Conservation (phyloP, 2,888 invertebrate genomes). For the Scaptomyza cyrtandrae region DNA sequence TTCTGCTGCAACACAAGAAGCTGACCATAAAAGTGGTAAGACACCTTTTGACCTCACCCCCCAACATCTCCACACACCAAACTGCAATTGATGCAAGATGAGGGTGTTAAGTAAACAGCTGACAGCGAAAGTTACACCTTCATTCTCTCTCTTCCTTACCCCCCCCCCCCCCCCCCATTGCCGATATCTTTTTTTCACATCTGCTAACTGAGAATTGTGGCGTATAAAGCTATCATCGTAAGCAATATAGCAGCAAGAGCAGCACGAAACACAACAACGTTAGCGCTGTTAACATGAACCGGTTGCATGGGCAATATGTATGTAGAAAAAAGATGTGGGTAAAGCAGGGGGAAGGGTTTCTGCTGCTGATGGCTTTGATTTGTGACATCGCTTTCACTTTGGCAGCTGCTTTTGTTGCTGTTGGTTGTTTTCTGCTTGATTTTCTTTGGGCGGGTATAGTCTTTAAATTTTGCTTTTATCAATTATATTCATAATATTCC, state of each 20-base stretch:
- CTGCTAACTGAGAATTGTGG: slow-evolving; percentile 45
- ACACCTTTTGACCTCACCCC: slow-evolving; percentile 7
- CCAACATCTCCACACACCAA: neutral
- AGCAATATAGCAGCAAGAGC: slow-evolving; percentile 16
- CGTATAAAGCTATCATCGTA: slow-evolving; percentile 34
- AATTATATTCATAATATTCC: slow-evolving; percentile 20
- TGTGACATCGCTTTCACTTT: slow-evolving; percentile 77
- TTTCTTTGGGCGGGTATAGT: slow-evolving; percentile 33
- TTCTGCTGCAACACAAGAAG: slow-evolving; percentile 52
- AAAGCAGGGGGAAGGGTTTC: neutral
- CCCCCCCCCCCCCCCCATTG: no score
- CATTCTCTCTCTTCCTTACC: neutral
- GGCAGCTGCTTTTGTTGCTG: slow-evolving; percentile 30
- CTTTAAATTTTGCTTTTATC: slow-evolving; percentile 23
- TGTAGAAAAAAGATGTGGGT: neutral
- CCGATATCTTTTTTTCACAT: no score
- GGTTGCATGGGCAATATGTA: slow-evolving; percentile 32
- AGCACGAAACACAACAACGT: slow-evolving; percentile 24
- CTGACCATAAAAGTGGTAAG: slow-evolving; percentile 62
- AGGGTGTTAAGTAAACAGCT: slow-evolving; percentile 21
- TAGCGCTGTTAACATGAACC: slow-evolving; percentile 40
- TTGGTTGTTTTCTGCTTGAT: slow-evolving; percentile 10
- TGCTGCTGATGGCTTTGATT: slow-evolving; percentile 61
- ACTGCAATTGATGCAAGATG: neutral
- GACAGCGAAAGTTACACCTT: slow-evolving; percentile 45